phyloP scores from a whole-genome alignment of 2,113 vertebrate species.

The Oxyruncus cristatus region DNA sequence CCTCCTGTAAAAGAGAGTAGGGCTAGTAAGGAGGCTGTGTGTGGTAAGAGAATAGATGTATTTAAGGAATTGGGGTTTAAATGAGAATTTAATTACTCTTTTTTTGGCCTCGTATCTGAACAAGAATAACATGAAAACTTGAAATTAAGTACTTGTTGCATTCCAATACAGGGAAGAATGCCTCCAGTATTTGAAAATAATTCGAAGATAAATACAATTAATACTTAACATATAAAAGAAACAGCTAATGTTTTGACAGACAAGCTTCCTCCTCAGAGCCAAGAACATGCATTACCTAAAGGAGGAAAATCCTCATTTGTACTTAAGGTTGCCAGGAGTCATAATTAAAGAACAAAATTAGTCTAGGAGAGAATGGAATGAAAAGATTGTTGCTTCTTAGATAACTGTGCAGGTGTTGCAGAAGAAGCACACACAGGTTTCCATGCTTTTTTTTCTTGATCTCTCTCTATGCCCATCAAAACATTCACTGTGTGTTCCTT shows the following conservation, averaged over 20 bases:
- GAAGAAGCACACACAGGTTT: background rate
- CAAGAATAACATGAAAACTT: constrained; percentile 47
- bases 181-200: constrained; percentile 68
- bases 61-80: constrained; percentile 57
- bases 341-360: constrained; percentile 64
- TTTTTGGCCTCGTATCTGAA: constrained; percentile 57
- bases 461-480: background rate
- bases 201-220: constrained; percentile 64
- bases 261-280: constrained; percentile 46
- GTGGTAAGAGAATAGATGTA: constrained; percentile 36
- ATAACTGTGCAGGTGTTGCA: background rate
- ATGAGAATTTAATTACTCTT: constrained; percentile 33
- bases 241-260: constrained; percentile 59
- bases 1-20: background rate
- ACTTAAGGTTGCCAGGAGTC: constrained; percentile 52
- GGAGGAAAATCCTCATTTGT: constrained; percentile 57
- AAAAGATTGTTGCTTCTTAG: constrained; percentile 24
- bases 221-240: constrained; percentile 61
- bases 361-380: background rate
- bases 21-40: constrained; percentile 1
- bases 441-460: background rate
- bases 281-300: constrained; percentile 58
- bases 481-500: background rate
- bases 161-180: constrained; percentile 57
- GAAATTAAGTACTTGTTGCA: constrained; percentile 48